These are phyloP conservation scores for Rotaria socialis DNA, from an alignment of 2,888 invertebrate genomes.

Conservation along the genomic window DNA sequence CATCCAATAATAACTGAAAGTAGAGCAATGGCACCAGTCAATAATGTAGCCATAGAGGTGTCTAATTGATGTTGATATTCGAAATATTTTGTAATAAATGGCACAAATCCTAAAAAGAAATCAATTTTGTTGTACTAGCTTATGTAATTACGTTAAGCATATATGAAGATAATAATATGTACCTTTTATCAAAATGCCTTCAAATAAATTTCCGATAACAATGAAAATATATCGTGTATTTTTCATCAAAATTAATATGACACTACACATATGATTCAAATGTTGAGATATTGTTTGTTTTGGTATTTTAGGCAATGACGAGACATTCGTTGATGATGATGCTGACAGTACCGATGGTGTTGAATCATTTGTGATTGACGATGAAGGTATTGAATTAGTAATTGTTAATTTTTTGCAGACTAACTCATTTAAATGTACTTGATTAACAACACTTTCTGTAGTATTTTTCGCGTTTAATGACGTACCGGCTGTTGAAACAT, in stretches of 20 bases:
- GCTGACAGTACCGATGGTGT: too few relatives aligned
- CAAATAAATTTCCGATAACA: not conserved
- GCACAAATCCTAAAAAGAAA: conserved; percentile 34
- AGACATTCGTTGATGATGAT: not conserved
- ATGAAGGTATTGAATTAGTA: not conserved
- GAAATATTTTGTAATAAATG: conserved; percentile 43
- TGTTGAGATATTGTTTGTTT: not conserved
- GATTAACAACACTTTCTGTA: not conserved
- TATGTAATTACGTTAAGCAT: too few relatives aligned
- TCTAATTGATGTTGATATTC: conserved; percentile 42
- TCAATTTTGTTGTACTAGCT: not conserved
- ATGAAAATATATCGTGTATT: not conserved
- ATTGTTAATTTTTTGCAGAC: not conserved
- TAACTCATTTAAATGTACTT: not conserved
- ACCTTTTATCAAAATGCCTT: conserved; percentile 24
- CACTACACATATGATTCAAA: not conserved
- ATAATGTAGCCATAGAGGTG: conserved; percentile 43
- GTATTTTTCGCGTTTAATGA: not conserved
- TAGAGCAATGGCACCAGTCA: conserved; percentile 30
- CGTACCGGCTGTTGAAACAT: not conserved
- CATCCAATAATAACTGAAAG: not conserved
- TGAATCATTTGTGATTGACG: not conserved
- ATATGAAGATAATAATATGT: not conserved
- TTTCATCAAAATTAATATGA: not conserved
- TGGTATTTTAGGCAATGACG: not conserved